Evolutionary conservation across 2,797 vertebrate species (phyloP), one percentile per base, ranked within the genome.

Genomic region (Mico argentatus): DNA sequence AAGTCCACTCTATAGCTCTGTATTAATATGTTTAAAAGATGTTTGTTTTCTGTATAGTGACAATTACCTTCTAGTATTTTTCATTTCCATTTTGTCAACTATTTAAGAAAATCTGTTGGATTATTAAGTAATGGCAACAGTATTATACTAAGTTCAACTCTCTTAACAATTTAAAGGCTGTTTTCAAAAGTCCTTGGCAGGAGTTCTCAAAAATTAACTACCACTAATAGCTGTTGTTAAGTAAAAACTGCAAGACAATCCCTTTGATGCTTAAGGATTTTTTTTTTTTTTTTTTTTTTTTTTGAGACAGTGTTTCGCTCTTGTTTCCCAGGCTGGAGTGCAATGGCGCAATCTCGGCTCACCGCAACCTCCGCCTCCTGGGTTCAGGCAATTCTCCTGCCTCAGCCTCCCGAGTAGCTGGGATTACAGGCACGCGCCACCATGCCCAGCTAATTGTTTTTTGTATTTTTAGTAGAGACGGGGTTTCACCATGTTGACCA

Each of bases 161-260:
- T 91, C 8, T 92, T 46, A 50, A 70, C 33, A 82, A 30, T 33
- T 27, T 46, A 57, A 81, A 88, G 39, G 15, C n/a, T 84, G 11
- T 76, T 95, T 92, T 90, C 72, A 92, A 94, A 95, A 88, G 33
- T 83, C 48, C 61, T 77, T 72, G 83, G 46, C 7, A 90, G 30
- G 20, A 52, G 3, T 91, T 97, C 27, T 64, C 19, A 86, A 95
- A 90, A 96, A 67, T 94, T 77, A 84, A 76, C 39, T 11, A 85
- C 27, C 5, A 77, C 39, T 82, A 48, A 81, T 8, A 73, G 44
- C n/a, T 95, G 57, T 61, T 79, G 26, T 8, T n/a, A 61, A 36
- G 30, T 13, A 33, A 79, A 77, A 90, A 79, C 20, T 81, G 5
- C 44, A 50, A 92, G 44, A 88, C 7, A 33, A 48, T 50, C 22